Conservation (phyloP, 2,113 vertebrate species). For the Xyliphius kryptos region DNA sequence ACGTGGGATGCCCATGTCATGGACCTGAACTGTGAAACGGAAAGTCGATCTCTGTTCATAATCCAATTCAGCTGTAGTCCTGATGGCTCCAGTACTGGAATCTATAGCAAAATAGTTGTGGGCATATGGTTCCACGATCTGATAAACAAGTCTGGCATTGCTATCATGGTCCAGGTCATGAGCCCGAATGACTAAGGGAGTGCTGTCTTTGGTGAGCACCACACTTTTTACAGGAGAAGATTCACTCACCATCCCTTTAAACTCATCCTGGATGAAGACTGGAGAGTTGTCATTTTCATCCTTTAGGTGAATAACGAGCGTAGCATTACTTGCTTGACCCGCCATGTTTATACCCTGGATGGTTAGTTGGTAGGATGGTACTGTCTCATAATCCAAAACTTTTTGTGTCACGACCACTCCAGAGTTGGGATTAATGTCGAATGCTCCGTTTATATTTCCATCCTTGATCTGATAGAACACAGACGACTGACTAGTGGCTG, state of each 20-base stretch:
- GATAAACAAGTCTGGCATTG: constrained; percentile 88
- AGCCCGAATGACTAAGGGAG: constrained; percentile 85
- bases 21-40: constrained; percentile 88
- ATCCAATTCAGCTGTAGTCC: constrained; percentile 76
- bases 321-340: constrained; percentile 76
- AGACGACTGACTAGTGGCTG: constrained; percentile 84
- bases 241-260: constrained; percentile 84
- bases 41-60: constrained; percentile 82
- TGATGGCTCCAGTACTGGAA: constrained; percentile 88
- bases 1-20: constrained; percentile 81
- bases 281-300: constrained; percentile 94
- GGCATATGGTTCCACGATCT: constrained; percentile 86
- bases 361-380: constrained; percentile 69
- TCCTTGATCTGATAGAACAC: constrained; percentile 89
- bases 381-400: constrained; percentile 81
- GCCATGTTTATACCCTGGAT: constrained; percentile 96
- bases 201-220: constrained; percentile 77
- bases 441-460: constrained; percentile 75
- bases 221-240: constrained; percentile 80
- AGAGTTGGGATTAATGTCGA: constrained; percentile 89
- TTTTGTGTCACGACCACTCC: constrained; percentile 84
- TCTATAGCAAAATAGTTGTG: constrained; percentile 90
- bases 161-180: constrained; percentile 80
- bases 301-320: constrained; percentile 76
- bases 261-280: constrained; percentile 74